A percentile compares a stretch with the other conserved stretches of the same genome.
phyloP scores from a whole-genome alignment of 2,113 vertebrate species.

The Apaloderma vittatum region DNA sequence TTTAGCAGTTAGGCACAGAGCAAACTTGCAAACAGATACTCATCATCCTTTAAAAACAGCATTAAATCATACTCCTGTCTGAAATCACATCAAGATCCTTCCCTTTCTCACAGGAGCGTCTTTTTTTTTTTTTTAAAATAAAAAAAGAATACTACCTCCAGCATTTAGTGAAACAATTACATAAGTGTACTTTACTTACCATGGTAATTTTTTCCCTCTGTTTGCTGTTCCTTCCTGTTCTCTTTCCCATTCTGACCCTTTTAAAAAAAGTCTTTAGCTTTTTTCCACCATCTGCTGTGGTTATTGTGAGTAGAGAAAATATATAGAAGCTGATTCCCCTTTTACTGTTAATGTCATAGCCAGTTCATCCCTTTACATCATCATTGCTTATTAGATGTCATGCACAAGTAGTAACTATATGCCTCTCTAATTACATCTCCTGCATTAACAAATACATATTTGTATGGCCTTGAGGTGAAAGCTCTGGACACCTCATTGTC shows the following conservation, averaged over 20 bases:
- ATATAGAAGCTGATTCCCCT: not conserved
- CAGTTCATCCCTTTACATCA: not conserved
- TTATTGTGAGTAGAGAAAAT: not conserved
- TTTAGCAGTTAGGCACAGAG: not conserved
- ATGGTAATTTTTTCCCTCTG: not conserved
- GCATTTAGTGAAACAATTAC: not conserved
- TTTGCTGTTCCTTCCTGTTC: not conserved
- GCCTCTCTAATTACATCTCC: not conserved
- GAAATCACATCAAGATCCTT: not conserved
- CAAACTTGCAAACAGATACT: not conserved
- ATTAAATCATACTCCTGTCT: not conserved
- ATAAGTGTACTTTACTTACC: not conserved
- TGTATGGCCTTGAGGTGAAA: rapidly evolving
- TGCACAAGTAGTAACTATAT: not conserved
- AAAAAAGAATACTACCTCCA: not conserved
- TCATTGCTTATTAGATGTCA: not conserved
- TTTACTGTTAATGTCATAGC: not conserved
- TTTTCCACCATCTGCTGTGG: not conserved
- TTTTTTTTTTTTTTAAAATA: not conserved
- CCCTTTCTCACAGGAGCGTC: not conserved
- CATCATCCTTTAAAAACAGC: not conserved
- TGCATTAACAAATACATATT: not conserved
- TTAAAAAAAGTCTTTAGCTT: not conserved
- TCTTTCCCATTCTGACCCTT: not conserved
- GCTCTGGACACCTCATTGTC: not conserved